Percentiles rank a stretch among this genome's conserved stretches.
Conservation (phyloP, 2,113 vertebrate genomes). For the Anhinga anhinga region DNA sequence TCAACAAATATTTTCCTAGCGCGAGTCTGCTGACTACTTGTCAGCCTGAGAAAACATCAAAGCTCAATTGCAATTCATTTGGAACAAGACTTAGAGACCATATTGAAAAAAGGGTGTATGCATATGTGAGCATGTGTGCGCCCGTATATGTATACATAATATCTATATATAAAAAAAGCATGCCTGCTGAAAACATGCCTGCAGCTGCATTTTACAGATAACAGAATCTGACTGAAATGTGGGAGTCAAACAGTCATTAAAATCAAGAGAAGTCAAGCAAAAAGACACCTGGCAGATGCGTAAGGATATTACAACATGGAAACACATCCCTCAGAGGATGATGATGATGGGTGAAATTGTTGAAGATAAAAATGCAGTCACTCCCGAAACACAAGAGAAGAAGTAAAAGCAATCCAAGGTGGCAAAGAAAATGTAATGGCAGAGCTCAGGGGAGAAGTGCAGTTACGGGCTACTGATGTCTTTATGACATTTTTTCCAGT, state of each 20-base stretch:
- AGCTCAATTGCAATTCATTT: background rate
- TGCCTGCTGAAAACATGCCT: background rate
- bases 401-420: background rate
- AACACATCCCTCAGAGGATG: background rate
- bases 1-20: background rate
- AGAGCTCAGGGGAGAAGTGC: background rate
- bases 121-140: too few species aligned
- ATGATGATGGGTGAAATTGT: background rate
- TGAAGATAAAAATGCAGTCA: background rate
- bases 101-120: background rate
- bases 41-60: background rate
- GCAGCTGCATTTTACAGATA: conserved; percentile 2
- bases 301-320: background rate
- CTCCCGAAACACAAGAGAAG: background rate
- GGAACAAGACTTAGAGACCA: background rate
- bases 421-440: background rate
- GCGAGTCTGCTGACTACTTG: background rate
- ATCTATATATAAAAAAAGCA: background rate
- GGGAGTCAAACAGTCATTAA: background rate
- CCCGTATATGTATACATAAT: background rate
- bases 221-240: background rate
- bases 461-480: background rate
- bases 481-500: background rate
- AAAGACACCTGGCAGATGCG: background rate
- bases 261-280: background rate